Conservation (phyloP, 2,888 invertebrate genomes). For the Platerodrilus igneus region DNA sequence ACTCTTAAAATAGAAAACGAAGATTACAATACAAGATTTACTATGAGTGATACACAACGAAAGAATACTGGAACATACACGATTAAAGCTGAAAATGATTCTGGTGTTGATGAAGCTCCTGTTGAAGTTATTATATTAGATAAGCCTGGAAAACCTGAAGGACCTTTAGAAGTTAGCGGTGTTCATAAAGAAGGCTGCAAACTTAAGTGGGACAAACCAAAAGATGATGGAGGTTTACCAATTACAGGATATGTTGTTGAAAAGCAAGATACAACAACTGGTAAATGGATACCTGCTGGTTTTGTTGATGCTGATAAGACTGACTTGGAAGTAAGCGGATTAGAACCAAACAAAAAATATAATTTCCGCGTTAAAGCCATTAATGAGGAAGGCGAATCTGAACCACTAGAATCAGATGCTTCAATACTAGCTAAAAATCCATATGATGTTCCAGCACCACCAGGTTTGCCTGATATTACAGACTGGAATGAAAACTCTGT, state of each 20-base stretch:
- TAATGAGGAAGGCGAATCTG: conserved; percentile 96
- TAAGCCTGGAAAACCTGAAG: conserved; percentile 83
- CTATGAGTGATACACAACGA: conserved; percentile 73
- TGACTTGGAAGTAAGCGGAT: conserved; percentile 78
- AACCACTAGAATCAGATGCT: conserved; percentile 85
- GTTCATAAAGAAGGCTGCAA: conserved; percentile 92
- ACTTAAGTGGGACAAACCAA: conserved; percentile 90
- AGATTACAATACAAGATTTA: conserved; percentile 85
- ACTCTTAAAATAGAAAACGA: conserved; percentile 79
- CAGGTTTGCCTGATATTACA: conserved; percentile 84
- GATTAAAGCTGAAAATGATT: conserved; percentile 87
- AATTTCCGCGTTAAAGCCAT: conserved; percentile 96
- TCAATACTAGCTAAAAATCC: conserved; percentile 96
- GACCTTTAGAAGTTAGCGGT: conserved; percentile 86
- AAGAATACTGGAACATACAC: conserved; percentile 87
- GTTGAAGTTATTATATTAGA: conserved; percentile 85
- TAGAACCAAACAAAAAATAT: conserved; percentile 93
- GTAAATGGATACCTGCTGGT: conserved; percentile 84
- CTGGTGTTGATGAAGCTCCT: conserved; percentile 89
- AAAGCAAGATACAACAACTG: conserved; percentile 86
- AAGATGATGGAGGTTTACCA: conserved; percentile 92
- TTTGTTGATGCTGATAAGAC: conserved; percentile 76
- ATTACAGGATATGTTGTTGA: conserved; percentile 88
- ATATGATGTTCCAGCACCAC: conserved; percentile 82
- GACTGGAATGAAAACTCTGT: conserved; percentile 91